Evolutionary conservation across 2,888 invertebrate genomes (phyloP).

Genomic region (Amiota mariae): DNA sequence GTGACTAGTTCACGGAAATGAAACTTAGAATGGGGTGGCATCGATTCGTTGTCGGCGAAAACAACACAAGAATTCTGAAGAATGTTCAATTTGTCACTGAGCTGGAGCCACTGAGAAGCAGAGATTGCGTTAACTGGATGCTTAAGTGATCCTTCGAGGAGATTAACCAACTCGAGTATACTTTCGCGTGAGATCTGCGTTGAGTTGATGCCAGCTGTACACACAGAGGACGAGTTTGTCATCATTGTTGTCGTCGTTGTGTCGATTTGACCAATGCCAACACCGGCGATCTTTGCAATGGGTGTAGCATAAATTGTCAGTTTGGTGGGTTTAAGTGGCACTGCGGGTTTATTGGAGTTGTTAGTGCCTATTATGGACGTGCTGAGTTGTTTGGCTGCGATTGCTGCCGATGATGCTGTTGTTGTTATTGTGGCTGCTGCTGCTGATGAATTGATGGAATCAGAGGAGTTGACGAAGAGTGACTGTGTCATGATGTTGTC

Average conservation of each 20-base stretch:
- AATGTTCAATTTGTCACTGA: conserved; percentile 86
- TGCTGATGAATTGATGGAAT: neutral
- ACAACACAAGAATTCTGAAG: conserved; percentile 88
- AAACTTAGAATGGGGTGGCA: conserved; percentile 90
- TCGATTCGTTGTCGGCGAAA: conserved; percentile 84
- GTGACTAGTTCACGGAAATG: conserved; percentile 86
- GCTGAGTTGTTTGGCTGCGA: conserved; percentile 40
- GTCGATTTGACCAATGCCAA: conserved; percentile 42
- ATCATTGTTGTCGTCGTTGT: conserved; percentile 44
- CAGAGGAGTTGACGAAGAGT: conserved; percentile 47
- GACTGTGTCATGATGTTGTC: conserved; percentile 60
- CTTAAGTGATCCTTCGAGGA: conserved; percentile 79
- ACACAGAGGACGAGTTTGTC: conserved; percentile 46
- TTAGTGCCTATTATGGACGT: conserved; percentile 44
- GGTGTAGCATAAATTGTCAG: conserved; percentile 87
- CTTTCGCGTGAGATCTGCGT: conserved; percentile 76
- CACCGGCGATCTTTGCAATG: conserved; percentile 69
- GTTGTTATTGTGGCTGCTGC: conserved; percentile 2
- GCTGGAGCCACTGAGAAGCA: conserved; percentile 84
- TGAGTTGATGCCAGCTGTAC: conserved; percentile 72
- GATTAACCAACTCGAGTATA: conserved; percentile 80
- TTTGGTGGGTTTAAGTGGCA: conserved; percentile 81
- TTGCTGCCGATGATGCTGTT: conserved; percentile 14
- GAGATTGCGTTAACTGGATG: conserved; percentile 74
- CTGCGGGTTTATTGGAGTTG: conserved; percentile 77